phyloP scores from a whole-genome alignment of 2,888 invertebrate species.

The Melieria crassipennis region DNA sequence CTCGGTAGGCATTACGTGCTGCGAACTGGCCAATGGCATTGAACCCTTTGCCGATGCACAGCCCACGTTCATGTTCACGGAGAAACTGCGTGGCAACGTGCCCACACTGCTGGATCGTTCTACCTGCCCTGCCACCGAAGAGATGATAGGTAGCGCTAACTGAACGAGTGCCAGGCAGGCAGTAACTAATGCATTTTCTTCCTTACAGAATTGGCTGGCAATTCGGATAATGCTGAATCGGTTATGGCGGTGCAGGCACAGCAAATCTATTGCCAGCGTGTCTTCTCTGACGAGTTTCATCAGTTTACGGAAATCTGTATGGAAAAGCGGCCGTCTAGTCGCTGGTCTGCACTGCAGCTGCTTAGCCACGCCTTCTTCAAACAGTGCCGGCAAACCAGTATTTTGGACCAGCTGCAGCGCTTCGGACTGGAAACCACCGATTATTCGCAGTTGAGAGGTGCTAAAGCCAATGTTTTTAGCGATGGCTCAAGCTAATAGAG shows the following conservation, averaged over 20 bases:
- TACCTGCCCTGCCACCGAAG: conserved; percentile 71
- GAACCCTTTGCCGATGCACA: conserved; percentile 88
- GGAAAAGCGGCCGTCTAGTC: conserved; percentile 73
- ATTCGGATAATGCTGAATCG: conserved; percentile 57
- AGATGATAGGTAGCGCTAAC: conserved; percentile 56
- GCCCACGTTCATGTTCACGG: conserved; percentile 89
- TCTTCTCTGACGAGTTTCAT: conserved; percentile 81
- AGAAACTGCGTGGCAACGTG: conserved; percentile 81
- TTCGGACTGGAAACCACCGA: conserved; percentile 55
- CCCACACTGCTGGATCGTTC: conserved; percentile 80
- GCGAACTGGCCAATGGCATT: conserved; percentile 81
- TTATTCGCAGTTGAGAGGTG: conserved; percentile 54
- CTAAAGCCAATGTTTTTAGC: conserved; percentile 41
- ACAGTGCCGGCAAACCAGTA: conserved; percentile 66
- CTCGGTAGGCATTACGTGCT: conserved; percentile 87
- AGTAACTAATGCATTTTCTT: background rate
- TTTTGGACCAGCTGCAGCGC: conserved; percentile 59
- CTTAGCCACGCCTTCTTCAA: conserved; percentile 82
- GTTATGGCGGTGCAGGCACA: conserved; percentile 59
- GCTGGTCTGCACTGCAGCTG: conserved; percentile 77
- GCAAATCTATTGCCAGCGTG: conserved; percentile 70
- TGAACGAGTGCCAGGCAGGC: background rate
- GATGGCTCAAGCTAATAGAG: conserved; percentile 53
- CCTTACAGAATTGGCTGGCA: conserved; percentile 41
- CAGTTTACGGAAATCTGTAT: conserved; percentile 79